Base-by-base conservation (phyloP, 1,140 invertebrate species). In the Steinernema khuongi region DNA sequence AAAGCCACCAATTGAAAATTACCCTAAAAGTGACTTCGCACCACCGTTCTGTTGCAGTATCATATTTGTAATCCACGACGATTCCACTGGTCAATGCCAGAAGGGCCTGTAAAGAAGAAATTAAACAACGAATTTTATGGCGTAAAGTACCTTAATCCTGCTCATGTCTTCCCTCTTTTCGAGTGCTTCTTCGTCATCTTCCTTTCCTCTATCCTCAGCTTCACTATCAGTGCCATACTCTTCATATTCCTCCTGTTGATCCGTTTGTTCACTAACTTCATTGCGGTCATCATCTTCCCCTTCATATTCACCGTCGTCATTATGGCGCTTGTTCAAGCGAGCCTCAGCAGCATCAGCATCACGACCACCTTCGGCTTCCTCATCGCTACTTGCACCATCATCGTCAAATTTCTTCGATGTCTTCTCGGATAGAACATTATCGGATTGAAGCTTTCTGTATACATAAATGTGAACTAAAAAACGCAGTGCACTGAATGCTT, bases 91-190 rank as follows among this genome's bases (percentile, higher is more conserved):
- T 41, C 7, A 41, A 7, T 41, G 36, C 36, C n/a, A 41, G n/a
- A n/a, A 41, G 36, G n/a, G 36, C 36, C 36, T 41, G 36, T 11
- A 41, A 41, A 11, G 7, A n/a, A 41, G 36, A 41, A 41, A 11
- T 41, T 7, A 41, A 7, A 41, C 36, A 41, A n/a, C 7, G 36
- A 11, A n/a, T 11, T 11, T n/a, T 11, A 41, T n/a, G n/a, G 36
- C 7, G n/a, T n/a, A n/a, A 91, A 0, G 90, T 89, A 82, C 93
- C 92, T 78, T 93, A 91, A 81, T 92, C 91, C 43, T 92, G 92
- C 44, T 90, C 89, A 70, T 90, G 89, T 76, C 90, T 89, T 41
- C 89, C 86, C 74, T 89, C 89, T 60, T 60, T 26, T 17, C 50
- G 4, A 4, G 50, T 4, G 22, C 50, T 22, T 14, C 22, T 17